Base-by-base conservation (phyloP, 2,113 vertebrate species). In the Seriola dumerili region DNA sequence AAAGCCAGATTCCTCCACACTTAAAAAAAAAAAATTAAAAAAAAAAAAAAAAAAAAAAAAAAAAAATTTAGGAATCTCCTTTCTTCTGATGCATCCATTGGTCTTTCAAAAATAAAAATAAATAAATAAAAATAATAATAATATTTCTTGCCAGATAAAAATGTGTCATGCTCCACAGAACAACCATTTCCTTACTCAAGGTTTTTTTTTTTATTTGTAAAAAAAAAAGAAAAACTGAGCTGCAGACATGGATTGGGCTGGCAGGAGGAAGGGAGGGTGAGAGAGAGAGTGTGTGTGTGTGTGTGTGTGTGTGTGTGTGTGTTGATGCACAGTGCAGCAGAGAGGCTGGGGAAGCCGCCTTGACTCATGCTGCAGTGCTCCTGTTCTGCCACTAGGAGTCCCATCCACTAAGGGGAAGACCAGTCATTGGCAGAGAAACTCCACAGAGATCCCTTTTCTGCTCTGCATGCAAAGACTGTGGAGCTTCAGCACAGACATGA, bases 371-470 rank as follows among this genome's bases (percentile, higher is more conserved):
- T 90, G 91, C 75, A 89, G 34, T 86, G 34, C 78, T n/a, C 19
- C 36, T n/a, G 4, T 32, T 85, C 17, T 9, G 59, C 87, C 94
- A 68, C 86, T 77, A 93, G 90, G 87, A 52, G 94, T 91, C 92
- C 68, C 92, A 83, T 62, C 21, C 68, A 70, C 76, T 80, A 57
- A 88, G 78, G 75, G 79, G 70, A 85, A 85, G 29, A 79, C 81
- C 72, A 83, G 64, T 63, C 65, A 55, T 0, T 48, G 66, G 46
- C 42, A 86, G 78, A 89, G 85, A 81, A 80, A 80, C 72, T 82
- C 85, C 82, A 70, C 67, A 83, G 89, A 84, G 88, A 86, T 75
- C 77, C 83, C 82, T 81, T 65, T 68, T 83, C 76, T 76, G 7
- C 75, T 67, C 36, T 82, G 50, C 57, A 65, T 68, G 69, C 1